Conservation (phyloP, 1,140 invertebrate species). For the Luehdorfia chinensis region DNA sequence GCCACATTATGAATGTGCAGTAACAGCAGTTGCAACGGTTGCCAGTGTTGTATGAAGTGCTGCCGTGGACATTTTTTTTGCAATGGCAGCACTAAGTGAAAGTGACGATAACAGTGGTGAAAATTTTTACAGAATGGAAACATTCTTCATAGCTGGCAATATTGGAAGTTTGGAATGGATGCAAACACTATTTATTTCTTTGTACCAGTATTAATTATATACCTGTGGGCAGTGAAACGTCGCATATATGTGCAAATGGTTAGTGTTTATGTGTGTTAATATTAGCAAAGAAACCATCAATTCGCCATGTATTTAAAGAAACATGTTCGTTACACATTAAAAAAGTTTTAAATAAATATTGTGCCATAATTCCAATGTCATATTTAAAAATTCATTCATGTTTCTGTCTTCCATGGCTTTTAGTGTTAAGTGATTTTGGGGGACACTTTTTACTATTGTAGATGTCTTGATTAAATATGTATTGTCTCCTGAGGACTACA, state of each 20-base stretch:
- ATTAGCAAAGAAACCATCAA: no score
- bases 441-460: no score
- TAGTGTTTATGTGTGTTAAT: not conserved
- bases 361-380: not conserved
- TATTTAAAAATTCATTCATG: not conserved
- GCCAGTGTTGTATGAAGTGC: no score
- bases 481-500: no score
- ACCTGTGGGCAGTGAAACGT: not conserved
- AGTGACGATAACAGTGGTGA: not conserved
- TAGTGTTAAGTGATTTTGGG: not conserved
- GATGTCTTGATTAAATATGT: no score
- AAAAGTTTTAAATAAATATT: not conserved
- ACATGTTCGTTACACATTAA: no score
- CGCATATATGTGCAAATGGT: no score
- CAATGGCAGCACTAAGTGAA: not conserved
- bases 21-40: no score
- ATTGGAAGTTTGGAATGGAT: no score
- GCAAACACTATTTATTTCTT: conserved; percentile 3
- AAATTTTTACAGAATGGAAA: no score
- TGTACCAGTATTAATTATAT: not conserved
- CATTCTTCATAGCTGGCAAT: no score
- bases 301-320: not conserved
- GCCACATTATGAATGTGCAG: no score
- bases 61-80: not conserved
- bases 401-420: not conserved